Evolutionary conservation across 1,140 invertebrate genomes (phyloP).

Genomic region (Cyphomyrmex costatus): DNA sequence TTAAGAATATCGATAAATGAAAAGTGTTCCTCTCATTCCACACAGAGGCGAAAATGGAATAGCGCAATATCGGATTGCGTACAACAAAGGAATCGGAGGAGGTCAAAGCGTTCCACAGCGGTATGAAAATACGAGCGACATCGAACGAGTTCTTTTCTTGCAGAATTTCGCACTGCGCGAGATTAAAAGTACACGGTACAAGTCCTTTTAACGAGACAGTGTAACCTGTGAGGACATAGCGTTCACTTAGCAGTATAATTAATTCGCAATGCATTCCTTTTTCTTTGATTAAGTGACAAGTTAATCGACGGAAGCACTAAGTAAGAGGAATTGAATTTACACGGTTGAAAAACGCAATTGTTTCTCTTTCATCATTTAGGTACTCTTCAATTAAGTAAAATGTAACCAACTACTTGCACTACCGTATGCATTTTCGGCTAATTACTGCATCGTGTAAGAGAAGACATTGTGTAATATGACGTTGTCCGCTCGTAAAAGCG

Average conservation of each 20-base stretch:
- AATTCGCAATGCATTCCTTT: constrained; percentile 39
- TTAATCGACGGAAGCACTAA: constrained; percentile 36
- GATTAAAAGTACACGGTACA: constrained; percentile 21
- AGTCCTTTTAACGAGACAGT: constrained; percentile 7
- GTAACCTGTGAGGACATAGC: constrained; percentile 6
- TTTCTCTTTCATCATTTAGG: constrained; percentile 30
- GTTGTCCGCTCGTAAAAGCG: neutral
- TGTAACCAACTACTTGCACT: neutral
- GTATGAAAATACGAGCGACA: constrained; percentile 45
- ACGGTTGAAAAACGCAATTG: neutral
- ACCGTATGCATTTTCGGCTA: neutral
- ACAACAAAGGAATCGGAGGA: constrained; percentile 31
- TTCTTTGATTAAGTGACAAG: constrained; percentile 10
- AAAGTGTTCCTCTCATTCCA: constrained; percentile 17
- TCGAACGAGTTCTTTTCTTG: constrained; percentile 30
- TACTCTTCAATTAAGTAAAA: constrained; percentile 29
- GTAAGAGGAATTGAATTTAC: constrained; percentile 43
- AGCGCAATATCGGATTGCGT: constrained; percentile 54
- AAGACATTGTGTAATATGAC: constrained; percentile 2
- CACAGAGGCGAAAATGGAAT: constrained; percentile 27
- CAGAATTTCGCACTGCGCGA: constrained; percentile 25
- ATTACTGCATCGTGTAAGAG: neutral
- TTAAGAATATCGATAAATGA: constrained; percentile 57
- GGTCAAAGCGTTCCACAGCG: constrained; percentile 29
- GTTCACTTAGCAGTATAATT: constrained; percentile 32